A percentile compares a stretch with the other conserved stretches of the same genome.
Conservation (phyloP, 2,888 invertebrate species). For the Pteria penguin region DNA sequence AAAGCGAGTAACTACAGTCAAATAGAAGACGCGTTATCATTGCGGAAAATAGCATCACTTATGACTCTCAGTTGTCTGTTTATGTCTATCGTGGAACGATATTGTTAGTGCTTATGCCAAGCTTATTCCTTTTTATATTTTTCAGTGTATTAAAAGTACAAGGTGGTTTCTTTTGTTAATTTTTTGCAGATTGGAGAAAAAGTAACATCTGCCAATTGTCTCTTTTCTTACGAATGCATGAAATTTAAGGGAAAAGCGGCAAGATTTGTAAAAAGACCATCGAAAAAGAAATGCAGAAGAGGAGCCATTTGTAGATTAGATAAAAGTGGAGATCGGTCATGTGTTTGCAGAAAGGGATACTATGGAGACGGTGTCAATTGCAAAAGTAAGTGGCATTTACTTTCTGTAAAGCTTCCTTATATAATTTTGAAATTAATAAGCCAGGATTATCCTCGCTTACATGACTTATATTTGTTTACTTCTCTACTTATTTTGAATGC, state of each 20-base stretch:
- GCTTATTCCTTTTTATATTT: too few species aligned
- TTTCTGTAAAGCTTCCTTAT: too few species aligned
- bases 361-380: conserved; percentile 36
- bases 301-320: conserved; percentile 14
- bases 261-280: neutral
- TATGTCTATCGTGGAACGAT: too few species aligned
- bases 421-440: too few species aligned
- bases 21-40: neutral
- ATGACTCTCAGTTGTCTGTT: too few species aligned
- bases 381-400: conserved; percentile 25
- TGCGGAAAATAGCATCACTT: too few species aligned
- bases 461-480: too few species aligned
- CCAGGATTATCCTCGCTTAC: too few species aligned
- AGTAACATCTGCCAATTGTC: conserved; percentile 4
- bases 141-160: too few species aligned
- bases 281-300: conserved; percentile 13
- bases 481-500: too few species aligned
- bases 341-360: conserved; percentile 31
- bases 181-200: conserved; percentile 4
- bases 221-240: neutral
- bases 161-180: too few species aligned
- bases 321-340: conserved; percentile 13
- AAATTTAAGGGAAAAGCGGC: neutral
- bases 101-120: too few species aligned
- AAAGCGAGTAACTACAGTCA: neutral